Percentiles rank a stretch among this genome's conserved stretches.
Evolutionary conservation across 2,113 vertebrate species (phyloP).

Genomic region (Physeter macrocephalus): DNA sequence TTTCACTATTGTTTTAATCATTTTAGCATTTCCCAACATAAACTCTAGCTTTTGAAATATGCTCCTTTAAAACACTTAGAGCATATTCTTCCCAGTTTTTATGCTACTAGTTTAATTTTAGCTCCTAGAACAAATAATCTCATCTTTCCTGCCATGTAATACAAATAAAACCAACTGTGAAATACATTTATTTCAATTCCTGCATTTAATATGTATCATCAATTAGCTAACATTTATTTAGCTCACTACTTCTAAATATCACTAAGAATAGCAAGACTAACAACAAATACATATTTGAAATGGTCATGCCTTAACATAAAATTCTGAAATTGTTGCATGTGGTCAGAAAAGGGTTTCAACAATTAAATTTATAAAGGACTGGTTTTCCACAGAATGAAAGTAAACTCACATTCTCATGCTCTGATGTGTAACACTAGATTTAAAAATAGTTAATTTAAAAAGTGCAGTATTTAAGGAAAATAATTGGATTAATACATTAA

Average conservation of each 20-base stretch:
- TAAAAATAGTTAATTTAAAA: not conserved
- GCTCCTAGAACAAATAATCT: not conserved
- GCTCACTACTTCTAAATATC: not conserved
- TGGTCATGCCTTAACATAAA: not conserved
- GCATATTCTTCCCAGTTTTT: not conserved
- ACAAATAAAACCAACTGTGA: not conserved
- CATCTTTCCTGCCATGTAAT: not conserved
- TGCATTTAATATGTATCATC: not conserved
- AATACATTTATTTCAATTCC: not conserved
- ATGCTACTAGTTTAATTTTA: not conserved
- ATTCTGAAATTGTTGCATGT: not conserved
- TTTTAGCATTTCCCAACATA: not conserved
- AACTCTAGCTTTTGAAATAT: not conserved
- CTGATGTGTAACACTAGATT: not conserved
- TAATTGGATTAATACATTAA: not conserved
- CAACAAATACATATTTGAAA: not conserved
- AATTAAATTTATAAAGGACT: not conserved
- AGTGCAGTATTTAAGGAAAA: not conserved
- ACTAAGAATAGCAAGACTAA: not conserved
- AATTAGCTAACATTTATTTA: not conserved
- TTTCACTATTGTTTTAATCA: constrained; percentile 15
- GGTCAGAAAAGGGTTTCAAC: not conserved
- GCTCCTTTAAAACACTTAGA: not conserved
- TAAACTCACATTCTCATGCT: not conserved
- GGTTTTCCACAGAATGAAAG: not conserved